A percentile compares a stretch with the other conserved stretches of the same genome.
phyloP scores from a whole-genome alignment of 2,113 vertebrate genomes.

The Litocranius walleri region DNA sequence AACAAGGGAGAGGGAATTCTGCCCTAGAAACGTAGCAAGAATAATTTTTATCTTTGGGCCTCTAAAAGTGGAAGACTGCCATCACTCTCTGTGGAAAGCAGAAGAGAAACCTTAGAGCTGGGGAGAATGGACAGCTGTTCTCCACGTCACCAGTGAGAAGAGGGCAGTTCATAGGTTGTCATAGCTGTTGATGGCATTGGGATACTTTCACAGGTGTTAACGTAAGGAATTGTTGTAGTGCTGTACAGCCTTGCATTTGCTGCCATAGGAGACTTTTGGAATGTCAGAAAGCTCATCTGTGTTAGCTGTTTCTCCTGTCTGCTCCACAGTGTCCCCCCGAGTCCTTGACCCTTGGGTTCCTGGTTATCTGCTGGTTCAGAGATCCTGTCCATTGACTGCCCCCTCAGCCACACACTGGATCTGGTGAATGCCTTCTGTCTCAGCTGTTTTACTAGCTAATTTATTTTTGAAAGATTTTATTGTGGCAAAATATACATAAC shows the following conservation, averaged over 20 bases:
- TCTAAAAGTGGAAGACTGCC: background rate
- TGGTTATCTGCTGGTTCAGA: background rate
- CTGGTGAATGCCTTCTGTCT: background rate
- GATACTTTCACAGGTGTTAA: background rate
- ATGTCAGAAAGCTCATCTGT: background rate
- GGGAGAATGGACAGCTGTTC: background rate
- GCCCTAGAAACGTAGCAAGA: background rate
- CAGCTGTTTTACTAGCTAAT: background rate
- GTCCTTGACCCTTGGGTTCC: background rate
- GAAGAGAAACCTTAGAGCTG: background rate
- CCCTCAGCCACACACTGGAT: background rate
- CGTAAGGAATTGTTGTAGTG: background rate
- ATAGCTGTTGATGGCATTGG: background rate
- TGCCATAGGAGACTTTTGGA: rapidly evolving
- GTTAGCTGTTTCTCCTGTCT: background rate
- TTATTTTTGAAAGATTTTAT: background rate
- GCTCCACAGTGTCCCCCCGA: background rate
- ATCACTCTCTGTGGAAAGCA: background rate
- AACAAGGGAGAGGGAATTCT: background rate
- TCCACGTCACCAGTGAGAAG: background rate
- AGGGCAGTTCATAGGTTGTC: background rate
- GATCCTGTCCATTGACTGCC: background rate
- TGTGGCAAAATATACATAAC: background rate
- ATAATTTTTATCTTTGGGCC: background rate
- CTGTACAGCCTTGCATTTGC: background rate